phyloP scores from a whole-genome alignment of 2,113 vertebrate species.

The Tapirus terrestris region DNA sequence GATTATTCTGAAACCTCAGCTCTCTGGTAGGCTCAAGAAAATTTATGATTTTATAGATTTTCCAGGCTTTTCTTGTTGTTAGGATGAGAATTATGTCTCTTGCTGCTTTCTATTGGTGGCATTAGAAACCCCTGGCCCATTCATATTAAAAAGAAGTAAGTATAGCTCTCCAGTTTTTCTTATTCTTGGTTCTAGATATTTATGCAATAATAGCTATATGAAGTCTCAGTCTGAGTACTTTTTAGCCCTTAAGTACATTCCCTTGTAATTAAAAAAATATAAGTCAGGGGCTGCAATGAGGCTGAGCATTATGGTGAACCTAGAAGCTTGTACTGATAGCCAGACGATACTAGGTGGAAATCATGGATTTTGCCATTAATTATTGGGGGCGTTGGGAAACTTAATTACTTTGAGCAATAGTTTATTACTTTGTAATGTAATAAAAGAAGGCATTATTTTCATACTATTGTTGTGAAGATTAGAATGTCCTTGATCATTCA shows the following conservation, averaged over 20 bases:
- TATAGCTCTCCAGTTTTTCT: neutral
- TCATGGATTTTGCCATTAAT: neutral
- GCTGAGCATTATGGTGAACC: neutral
- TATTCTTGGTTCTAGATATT: neutral
- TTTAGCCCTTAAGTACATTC: neutral
- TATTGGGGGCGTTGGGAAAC: neutral
- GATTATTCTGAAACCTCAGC: neutral
- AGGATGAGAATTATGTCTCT: neutral
- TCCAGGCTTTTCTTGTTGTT: neutral
- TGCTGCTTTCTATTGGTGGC: neutral
- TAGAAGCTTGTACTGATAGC: neutral
- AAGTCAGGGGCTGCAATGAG: neutral
- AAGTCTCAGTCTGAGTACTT: neutral
- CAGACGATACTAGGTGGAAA: neutral
- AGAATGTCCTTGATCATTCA: neutral
- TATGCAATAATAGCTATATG: neutral
- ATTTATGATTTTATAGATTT: neutral
- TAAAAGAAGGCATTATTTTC: neutral
- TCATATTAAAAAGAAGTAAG: neutral
- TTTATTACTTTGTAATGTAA: neutral
- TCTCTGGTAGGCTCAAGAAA: neutral
- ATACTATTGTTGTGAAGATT: neutral
- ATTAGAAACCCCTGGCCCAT: neutral
- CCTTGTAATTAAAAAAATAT: neutral
- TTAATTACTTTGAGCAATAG: neutral